These are phyloP conservation scores for Geococcyx californianus DNA, from an alignment of 2,113 vertebrate genomes.

Conservation along the genomic window DNA sequence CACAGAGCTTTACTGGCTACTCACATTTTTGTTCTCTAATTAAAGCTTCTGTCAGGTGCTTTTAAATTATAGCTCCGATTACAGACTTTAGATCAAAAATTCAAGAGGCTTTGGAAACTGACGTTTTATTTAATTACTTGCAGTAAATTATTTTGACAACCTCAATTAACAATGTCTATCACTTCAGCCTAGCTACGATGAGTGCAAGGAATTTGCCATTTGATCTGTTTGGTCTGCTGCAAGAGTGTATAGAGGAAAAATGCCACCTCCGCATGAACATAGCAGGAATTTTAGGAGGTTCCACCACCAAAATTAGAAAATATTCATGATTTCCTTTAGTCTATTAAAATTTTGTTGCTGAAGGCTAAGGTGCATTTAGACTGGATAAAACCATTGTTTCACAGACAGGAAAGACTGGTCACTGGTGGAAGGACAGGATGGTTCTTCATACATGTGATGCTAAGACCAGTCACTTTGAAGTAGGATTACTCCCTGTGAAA, in stretches of 20 bases:
- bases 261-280: neutral
- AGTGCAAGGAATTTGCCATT: conserved; percentile 18
- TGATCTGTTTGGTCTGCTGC: conserved; percentile 32
- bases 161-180: conserved; percentile 43
- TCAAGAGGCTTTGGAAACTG: conserved; percentile 28
- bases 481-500: neutral
- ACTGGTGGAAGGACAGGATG: neutral
- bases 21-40: conserved; percentile 32
- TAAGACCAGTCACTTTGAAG: neutral
- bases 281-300: neutral
- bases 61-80: conserved; percentile 41
- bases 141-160: conserved; percentile 65
- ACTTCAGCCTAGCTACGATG: neutral
- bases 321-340: neutral
- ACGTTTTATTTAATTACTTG: conserved; percentile 66
- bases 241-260: neutral
- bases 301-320: neutral
- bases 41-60: conserved; percentile 27
- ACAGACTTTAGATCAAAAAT: conserved; percentile 17
- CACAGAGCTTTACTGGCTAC: neutral
- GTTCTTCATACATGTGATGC: neutral
- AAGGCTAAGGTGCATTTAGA: neutral
- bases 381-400: neutral
- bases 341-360: neutral
- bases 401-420: neutral